These are phyloP conservation scores for Agrypnia vestita DNA, from an alignment of 1,140 invertebrate species.

Conservation along the genomic window DNA sequence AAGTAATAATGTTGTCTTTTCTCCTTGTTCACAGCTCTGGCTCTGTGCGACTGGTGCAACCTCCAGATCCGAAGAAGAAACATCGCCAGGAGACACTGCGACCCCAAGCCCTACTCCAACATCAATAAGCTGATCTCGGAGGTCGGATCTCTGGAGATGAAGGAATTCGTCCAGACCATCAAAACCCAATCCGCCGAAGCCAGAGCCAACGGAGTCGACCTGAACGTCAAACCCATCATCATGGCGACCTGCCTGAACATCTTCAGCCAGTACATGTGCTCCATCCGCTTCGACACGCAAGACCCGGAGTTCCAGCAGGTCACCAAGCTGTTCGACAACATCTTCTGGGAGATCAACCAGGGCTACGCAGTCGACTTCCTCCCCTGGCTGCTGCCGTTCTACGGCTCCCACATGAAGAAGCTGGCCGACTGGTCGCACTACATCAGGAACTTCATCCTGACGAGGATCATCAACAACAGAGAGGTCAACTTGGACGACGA, in stretches of 20 bases:
- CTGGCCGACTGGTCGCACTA: conserved; percentile 79
- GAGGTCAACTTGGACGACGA: conserved; percentile 74
- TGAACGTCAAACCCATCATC: conserved; percentile 77
- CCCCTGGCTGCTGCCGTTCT: conserved; percentile 86
- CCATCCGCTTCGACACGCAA: conserved; percentile 79
- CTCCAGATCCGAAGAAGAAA: conserved; percentile 85
- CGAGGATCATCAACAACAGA: conserved; percentile 80
- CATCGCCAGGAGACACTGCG: conserved; percentile 83
- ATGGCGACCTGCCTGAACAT: conserved; percentile 85
- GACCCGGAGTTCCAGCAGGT: conserved; percentile 79
- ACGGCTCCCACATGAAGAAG: conserved; percentile 79
- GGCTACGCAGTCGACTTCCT: conserved; percentile 91
- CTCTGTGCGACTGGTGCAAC: conserved; percentile 89
- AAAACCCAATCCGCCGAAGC: conserved; percentile 62
- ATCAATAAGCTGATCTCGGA: conserved; percentile 80
- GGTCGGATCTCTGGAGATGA: conserved; percentile 77
- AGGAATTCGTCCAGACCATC: conserved; percentile 75
- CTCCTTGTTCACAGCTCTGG: conserved; percentile 81
- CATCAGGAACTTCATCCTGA: conserved; percentile 84
- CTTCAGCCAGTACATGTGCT: conserved; percentile 90
- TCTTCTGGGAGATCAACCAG: conserved; percentile 93
- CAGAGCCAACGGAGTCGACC: conserved; percentile 64
- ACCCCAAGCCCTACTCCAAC: conserved; percentile 81
- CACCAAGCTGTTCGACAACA: conserved; percentile 84
- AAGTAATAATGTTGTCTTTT: conserved; percentile 50